These are phyloP conservation scores for Venusia cambrica DNA, from an alignment of 2,888 invertebrate genomes.

Conservation along the genomic window DNA sequence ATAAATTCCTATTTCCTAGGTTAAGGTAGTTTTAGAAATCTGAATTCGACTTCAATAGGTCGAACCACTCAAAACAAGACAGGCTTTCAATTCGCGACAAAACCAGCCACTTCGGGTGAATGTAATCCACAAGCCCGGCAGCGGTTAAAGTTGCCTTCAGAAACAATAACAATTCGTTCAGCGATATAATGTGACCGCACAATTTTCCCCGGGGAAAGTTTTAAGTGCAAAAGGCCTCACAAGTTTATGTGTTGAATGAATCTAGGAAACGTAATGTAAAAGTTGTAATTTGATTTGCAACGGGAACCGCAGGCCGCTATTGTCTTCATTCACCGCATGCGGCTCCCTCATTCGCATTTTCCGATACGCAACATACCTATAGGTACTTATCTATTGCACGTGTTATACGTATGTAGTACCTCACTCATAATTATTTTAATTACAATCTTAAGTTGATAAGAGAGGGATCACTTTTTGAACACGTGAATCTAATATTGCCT, in stretches of 20 bases:
- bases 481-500: too few species aligned
- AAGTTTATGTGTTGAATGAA: conserved; percentile 68
- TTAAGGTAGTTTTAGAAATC: conserved; percentile 3
- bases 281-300: conserved; percentile 71
- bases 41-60: conserved; percentile 10
- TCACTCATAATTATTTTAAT: too few species aligned
- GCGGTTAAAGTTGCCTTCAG: conserved; percentile 60
- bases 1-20: conserved; percentile 8
- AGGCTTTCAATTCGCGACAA: conserved; percentile 40
- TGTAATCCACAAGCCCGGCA: conserved; percentile 56
- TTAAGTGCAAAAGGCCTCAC: conserved; percentile 68
- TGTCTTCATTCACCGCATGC: conserved; percentile 52
- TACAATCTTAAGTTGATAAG: too few species aligned
- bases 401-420: too few species aligned
- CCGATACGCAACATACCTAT: too few species aligned
- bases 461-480: too few species aligned
- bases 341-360: too few species aligned
- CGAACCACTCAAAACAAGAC: conserved; percentile 23
- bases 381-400: too few species aligned
- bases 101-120: conserved; percentile 47
- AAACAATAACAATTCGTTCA: conserved; percentile 67
- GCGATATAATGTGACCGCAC: conserved; percentile 59
- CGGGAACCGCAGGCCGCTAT: conserved; percentile 50
- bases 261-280: conserved; percentile 62
- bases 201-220: conserved; percentile 57